phyloP scores from a whole-genome alignment of 2,113 vertebrate species.

The Archilochus colubris region DNA sequence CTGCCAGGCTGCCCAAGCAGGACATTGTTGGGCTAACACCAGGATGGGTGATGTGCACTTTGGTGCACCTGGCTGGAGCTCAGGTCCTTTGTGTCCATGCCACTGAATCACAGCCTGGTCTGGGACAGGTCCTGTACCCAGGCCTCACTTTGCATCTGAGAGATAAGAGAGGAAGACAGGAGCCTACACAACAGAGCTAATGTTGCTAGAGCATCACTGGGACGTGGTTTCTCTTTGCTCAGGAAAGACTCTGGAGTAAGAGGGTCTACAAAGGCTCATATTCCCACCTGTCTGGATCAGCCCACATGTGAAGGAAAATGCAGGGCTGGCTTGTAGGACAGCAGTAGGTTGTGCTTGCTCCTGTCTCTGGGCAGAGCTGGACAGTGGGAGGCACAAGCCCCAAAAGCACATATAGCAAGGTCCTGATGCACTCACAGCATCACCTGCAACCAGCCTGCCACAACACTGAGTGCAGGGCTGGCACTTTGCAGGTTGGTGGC shows the following conservation, averaged over 20 bases:
- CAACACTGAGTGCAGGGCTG: not conserved
- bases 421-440: not conserved
- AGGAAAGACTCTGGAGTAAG: not conserved
- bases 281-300: not conserved
- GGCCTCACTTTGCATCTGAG: not conserved
- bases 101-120: rapidly evolving
- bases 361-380: not conserved
- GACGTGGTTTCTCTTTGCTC: not conserved
- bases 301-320: not conserved
- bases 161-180: not conserved
- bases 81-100: not conserved
- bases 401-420: rapidly evolving
- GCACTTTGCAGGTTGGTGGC: rapidly evolving
- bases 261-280: not conserved
- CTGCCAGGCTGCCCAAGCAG: not conserved
- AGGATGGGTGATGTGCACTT: not conserved
- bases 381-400: not conserved
- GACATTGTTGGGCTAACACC: not conserved
- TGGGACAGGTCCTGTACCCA: not conserved
- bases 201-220: not conserved
- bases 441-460: rapidly evolving
- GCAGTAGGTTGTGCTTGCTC: not conserved
- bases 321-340: not conserved
- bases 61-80: not conserved
- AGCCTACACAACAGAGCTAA: not conserved